Percentiles rank a stretch among this genome's conserved stretches.
These are phyloP conservation scores for Oncorhynchus gorbuscha DNA, from an alignment of 2,113 vertebrate species.

Conservation along the genomic window DNA sequence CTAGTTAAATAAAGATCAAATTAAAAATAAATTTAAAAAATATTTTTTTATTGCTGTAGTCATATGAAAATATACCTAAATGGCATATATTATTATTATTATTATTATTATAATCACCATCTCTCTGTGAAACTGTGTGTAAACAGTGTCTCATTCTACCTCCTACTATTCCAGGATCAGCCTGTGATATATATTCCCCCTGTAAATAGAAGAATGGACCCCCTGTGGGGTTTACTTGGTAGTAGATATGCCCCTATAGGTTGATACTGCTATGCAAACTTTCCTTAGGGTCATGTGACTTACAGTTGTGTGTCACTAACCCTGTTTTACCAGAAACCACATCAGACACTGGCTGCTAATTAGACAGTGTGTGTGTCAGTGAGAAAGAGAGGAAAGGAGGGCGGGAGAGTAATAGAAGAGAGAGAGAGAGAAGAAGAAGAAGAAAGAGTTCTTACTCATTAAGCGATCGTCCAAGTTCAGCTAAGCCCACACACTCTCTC, in stretches of 20 bases:
- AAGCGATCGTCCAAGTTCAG: constrained; percentile 55
- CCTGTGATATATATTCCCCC: neutral
- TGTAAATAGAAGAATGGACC: constrained; percentile 12
- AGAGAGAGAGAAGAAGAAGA: constrained; percentile 34
- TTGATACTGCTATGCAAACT: constrained; percentile 46
- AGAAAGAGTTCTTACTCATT: constrained; percentile 59
- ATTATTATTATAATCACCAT: neutral
- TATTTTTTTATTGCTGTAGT: neutral
- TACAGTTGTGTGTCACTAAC: constrained; percentile 71
- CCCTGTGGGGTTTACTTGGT: constrained; percentile 59
- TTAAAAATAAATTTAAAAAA: too few relatives aligned
- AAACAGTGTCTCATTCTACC: neutral
- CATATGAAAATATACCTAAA: neutral
- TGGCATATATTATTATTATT: too few relatives aligned
- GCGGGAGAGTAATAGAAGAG: constrained; percentile 39
- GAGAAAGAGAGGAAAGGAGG: constrained; percentile 46
- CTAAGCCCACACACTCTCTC: constrained; percentile 51
- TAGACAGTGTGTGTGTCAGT: constrained; percentile 43
- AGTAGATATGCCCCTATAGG: neutral
- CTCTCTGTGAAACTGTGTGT: neutral
- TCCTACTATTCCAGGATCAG: neutral
- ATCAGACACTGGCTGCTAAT: constrained; percentile 66
- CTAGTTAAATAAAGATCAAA: too few relatives aligned
- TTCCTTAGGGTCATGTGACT: constrained; percentile 76
- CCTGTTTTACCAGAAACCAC: constrained; percentile 71